phyloP scores from a whole-genome alignment of 2,113 vertebrate genomes.

The Myiozetetes cayanensis region DNA sequence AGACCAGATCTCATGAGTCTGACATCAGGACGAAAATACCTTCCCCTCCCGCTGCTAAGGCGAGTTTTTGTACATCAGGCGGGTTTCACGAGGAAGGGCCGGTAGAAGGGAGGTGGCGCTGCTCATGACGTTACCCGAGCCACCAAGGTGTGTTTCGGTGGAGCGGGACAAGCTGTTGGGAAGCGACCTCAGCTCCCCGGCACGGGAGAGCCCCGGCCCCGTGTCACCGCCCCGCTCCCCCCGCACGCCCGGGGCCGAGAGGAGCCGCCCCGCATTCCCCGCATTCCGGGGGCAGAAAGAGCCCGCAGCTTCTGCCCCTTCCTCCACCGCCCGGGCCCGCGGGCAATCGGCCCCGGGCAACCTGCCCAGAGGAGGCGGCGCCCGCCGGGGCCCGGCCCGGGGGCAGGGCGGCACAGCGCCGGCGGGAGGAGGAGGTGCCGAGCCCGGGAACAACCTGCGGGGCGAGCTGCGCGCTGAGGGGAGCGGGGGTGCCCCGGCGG shows the following conservation, averaged over 20 bases:
- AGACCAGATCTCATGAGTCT: not conserved
- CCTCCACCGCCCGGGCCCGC: not conserved
- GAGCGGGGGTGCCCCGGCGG: not conserved
- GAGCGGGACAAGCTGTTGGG: not conserved
- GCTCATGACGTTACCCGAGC: not conserved
- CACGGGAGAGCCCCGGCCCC: not conserved
- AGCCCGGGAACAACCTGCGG: not conserved
- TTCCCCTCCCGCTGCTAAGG: not conserved
- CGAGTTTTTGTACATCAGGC: not conserved
- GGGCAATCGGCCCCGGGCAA: not conserved
- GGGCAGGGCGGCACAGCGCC: not conserved
- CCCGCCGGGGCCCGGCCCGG: not conserved
- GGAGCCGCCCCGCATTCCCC: not conserved
- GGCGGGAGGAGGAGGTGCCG: not conserved
- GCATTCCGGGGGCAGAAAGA: not conserved
- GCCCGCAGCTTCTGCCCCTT: not conserved
- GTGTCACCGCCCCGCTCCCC: not conserved
- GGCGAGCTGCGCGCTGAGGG: not conserved
- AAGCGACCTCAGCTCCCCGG: not conserved
- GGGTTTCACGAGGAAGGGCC: not conserved
- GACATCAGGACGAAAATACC: not conserved
- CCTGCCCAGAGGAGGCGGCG: not conserved
- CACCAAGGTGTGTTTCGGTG: fast-evolving
- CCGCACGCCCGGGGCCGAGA: not conserved
- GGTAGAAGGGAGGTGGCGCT: not conserved